phyloP scores from a whole-genome alignment of 2,888 invertebrate genomes.

The Phengaris alcon region DNA sequence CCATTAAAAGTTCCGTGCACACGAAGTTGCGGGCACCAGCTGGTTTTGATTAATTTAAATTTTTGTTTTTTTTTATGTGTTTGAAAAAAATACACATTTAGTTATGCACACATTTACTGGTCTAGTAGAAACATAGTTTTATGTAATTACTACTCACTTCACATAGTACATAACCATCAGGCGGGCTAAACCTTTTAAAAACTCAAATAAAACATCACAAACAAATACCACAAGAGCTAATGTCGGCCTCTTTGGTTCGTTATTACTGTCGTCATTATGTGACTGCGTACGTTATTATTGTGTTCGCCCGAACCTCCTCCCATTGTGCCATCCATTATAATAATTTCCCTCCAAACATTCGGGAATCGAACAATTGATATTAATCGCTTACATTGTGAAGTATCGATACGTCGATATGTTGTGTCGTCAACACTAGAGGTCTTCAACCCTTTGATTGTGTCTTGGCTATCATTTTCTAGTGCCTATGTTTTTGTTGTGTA shows the following conservation, averaged over 20 bases:
- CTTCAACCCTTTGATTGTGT: neutral
- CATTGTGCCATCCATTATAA: constrained; percentile 73
- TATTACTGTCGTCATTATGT: constrained; percentile 13
- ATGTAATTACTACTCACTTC: neutral
- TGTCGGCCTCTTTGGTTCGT: constrained; percentile 12
- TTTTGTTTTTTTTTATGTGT: too few species aligned
- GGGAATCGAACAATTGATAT: constrained; percentile 72
- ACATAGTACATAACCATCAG: neutral
- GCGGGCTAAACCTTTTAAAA: constrained; percentile 6
- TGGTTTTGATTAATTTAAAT: too few species aligned
- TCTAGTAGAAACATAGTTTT: neutral
- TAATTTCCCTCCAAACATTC: constrained; percentile 73
- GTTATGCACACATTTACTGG: too few species aligned
- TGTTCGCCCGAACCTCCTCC: constrained; percentile 57
- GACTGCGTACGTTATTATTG: constrained; percentile 32
- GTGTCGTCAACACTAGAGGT: neutral
- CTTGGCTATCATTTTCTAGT: neutral
- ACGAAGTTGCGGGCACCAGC: too few species aligned
- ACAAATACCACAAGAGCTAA: constrained; percentile 7
- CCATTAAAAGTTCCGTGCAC: too few species aligned
- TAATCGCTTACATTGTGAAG: constrained; percentile 49
- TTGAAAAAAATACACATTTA: too few species aligned
- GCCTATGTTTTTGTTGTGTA: neutral
- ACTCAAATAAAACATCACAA: constrained; percentile 14
- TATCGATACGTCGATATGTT: neutral